These are phyloP conservation scores for Gallinago nigripennis DNA, from an alignment of 2,797 vertebrate species.

Conservation along the genomic window DNA sequence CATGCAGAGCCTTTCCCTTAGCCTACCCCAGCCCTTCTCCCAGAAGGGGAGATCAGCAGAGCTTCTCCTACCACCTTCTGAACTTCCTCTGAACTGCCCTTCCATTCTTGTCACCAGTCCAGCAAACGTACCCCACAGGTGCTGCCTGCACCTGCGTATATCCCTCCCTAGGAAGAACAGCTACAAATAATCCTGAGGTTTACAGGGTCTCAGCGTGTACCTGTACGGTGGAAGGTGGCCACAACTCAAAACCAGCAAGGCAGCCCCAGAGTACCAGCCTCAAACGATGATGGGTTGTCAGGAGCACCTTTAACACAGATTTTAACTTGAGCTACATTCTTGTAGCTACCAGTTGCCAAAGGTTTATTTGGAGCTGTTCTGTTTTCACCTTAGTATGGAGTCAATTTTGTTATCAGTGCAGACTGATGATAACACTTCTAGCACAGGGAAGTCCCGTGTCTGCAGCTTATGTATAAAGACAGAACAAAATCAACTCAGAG, in stretches of 20 bases:
- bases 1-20: neutral
- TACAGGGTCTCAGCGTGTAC: neutral
- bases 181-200: neutral
- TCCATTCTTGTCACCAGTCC: neutral
- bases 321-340: neutral
- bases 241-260: neutral
- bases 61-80: neutral
- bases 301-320: neutral
- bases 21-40: neutral
- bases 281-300: neutral
- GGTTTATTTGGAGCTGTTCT: neutral
- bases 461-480: neutral
- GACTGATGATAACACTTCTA: neutral
- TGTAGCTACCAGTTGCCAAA: neutral
- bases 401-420: neutral
- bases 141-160: neutral
- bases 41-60: neutral
- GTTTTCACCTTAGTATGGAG: neutral
- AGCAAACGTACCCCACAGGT: neutral
- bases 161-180: neutral
- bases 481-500: neutral
- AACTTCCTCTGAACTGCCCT: neutral
- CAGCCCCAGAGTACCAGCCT: neutral
- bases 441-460: neutral
- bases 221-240: fast-evolving